These are phyloP conservation scores for Pentalonia nigronervosa DNA, from an alignment of 1,140 invertebrate species.

Conservation along the genomic window DNA sequence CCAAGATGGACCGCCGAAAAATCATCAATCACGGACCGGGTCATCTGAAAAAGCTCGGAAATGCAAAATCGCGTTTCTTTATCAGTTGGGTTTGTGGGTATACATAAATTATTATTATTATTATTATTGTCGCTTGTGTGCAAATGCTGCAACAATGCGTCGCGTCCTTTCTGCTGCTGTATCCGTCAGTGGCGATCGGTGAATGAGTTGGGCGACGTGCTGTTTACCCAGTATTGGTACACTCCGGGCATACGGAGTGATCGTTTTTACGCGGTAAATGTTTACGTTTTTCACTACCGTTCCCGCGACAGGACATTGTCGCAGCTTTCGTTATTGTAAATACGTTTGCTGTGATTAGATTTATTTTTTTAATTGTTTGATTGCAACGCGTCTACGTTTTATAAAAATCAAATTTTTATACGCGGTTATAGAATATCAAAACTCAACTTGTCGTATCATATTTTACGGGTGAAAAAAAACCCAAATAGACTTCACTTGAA, in stretches of 20 bases:
- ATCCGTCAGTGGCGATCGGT: background rate
- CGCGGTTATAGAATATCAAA: background rate
- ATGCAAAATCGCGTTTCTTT: conserved; percentile 28
- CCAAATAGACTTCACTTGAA: background rate
- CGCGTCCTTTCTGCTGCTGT: background rate
- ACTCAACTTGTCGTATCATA: background rate
- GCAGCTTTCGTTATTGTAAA: background rate
- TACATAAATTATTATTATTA: background rate
- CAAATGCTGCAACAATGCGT: too few relatives aligned
- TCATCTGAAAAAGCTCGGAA: background rate
- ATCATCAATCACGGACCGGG: conserved; percentile 22
- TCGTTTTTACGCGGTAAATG: background rate
- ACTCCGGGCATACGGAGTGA: background rate
- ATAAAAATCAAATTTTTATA: background rate
- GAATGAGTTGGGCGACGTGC: background rate
- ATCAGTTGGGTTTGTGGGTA: background rate
- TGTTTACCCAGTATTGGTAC: background rate
- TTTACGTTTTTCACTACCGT: background rate
- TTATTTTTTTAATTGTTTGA: background rate
- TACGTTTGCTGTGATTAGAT: background rate
- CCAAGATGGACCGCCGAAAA: background rate
- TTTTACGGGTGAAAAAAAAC: background rate
- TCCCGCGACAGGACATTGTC: background rate
- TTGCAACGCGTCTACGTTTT: background rate
- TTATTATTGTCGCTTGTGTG: background rate